Evolutionary conservation across 2,113 vertebrate genomes (phyloP), one percentile per base, ranked within the genome.

Genomic region (Antennarius striatus): DNA sequence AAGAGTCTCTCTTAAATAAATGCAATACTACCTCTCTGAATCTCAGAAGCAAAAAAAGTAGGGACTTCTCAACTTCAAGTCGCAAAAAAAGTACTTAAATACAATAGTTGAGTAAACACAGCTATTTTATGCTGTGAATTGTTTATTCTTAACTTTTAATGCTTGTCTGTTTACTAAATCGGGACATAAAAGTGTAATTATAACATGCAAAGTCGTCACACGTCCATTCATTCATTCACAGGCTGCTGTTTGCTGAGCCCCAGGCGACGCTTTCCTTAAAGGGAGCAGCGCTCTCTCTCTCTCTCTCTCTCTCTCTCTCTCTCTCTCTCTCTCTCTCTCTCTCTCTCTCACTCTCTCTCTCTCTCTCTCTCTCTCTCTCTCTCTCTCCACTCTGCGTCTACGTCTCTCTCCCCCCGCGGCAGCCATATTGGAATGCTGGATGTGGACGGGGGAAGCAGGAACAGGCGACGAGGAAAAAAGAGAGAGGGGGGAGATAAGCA

Each of bases 341-440:
- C 49, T 3, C 54, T 5, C 10, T 42, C 50, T 48, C 62, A 15
- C 71, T 13, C 42, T 3, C 56, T 43, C 51, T 32, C 63, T 45
- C 49, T 6, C 50, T 45, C 63, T 30, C 42, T 9, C 49, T 40
- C 14, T 56, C 0, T 0, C 43, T 2, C 16, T 59, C 63, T 75
- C 69, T 40, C 39, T 40, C 39, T 40, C 39, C 14, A 3, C 10
- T 12, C 6, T 13, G 6, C 10, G 9, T 73, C 52, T 61, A 7
- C 3, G 32, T 73, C 36, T 7, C 12, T 60, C 0, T 0, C 43
- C 3, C 54, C 3, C 56, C 36, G 58, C 61, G 63, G 88, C 89
- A 71, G 86, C 83, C 89, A 91, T 91, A 75, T 91, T 91, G 88
- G 89, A 89, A 89, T 91, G 83, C 79, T 91, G 88, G 82, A 89